A percentile compares a stretch with the other conserved stretches of the same genome.
Evolutionary conservation across 2,113 vertebrate species (phyloP).

Genomic region (Sylvicapra grimmia): DNA sequence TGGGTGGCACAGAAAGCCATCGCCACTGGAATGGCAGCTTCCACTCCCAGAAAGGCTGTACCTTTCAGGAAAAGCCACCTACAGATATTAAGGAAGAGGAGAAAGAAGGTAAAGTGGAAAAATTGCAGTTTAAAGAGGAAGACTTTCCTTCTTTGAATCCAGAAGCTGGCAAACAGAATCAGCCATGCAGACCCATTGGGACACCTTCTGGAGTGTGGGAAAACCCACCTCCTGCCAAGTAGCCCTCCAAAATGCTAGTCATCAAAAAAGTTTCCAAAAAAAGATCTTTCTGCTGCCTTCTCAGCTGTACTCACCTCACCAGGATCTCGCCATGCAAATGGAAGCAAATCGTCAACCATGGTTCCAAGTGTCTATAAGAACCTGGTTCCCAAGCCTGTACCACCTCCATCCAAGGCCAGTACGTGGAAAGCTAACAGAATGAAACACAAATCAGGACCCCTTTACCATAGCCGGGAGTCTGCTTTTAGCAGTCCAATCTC

Average conservation of each 20-base stretch:
- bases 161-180: not conserved
- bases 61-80: not conserved
- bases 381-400: slow-evolving; percentile 94
- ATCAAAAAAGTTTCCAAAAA: slow-evolving; percentile 99
- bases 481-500: not conserved
- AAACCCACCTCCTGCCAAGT: slow-evolving; percentile 47
- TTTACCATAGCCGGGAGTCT: not conserved
- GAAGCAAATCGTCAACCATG: slow-evolving; percentile 89
- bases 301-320: slow-evolving; percentile 94
- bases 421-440: not conserved
- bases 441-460: not conserved
- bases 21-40: slow-evolving; percentile 82
- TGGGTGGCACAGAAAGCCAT: slow-evolving; percentile 89
- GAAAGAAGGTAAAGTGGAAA: rapidly evolving
- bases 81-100: not conserved
- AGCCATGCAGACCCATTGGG: not conserved
- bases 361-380: slow-evolving; percentile 98
- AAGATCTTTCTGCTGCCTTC: slow-evolving; percentile 95
- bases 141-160: not conserved
- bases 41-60: not conserved
- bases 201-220: not conserved
- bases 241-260: slow-evolving; percentile 98
- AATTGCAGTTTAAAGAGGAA: not conserved
- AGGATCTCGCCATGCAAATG: slow-evolving; percentile 89
- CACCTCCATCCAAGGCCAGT: slow-evolving; percentile 90